Base-by-base conservation (phyloP, 2,888 invertebrate species). In the Leucophenga montana region DNA sequence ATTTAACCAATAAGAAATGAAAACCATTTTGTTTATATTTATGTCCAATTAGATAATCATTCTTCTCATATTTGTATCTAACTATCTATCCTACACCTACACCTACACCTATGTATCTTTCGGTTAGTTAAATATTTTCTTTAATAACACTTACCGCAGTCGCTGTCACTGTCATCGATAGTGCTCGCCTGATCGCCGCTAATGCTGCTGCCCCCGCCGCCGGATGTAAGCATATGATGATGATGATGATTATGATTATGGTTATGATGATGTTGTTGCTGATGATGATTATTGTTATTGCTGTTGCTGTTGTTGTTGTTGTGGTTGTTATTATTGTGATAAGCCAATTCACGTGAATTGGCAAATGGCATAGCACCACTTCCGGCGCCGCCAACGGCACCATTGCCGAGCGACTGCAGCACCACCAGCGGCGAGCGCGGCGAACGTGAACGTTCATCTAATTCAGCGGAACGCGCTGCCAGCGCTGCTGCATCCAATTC, bases 91-190 rank as follows among this genome's bases (percentile, higher is more conserved):
- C n/a, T n/a, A n/a, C n/a, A n/a, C n/a, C n/a, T n/a, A n/a, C n/a
- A n/a, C n/a, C n/a, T n/a, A n/a, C n/a, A n/a, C n/a, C n/a, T n/a
- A n/a, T n/a, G n/a, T n/a, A n/a, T n/a, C n/a, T n/a, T n/a, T n/a
- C n/a, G n/a, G n/a, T n/a, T n/a, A n/a, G n/a, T n/a, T n/a, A n/a
- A n/a, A n/a, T n/a, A n/a, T n/a, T n/a, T n/a, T n/a, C n/a, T n/a
- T n/a, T n/a, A n/a, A n/a, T n/a, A n/a, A n/a, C n/a, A 76, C 86
- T 88, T 79, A 83, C 88, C 89, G 74, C 88, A 88, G 67, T 89
- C 89, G 77, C 89, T 89, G 77, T 89, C 89, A 79, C 89, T 89
- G 71, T 89, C 89, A 70, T 88, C 89, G 72, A 88, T 85, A 50
- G 86, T 86, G 77, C 86, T 85, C 61, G 87, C 86, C 73, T 86